Percentiles rank a stretch among this genome's conserved stretches.
Evolutionary conservation across 92 coral and sea anemone species (phyloP).

Genomic region (Zoanthus gigantus): DNA sequence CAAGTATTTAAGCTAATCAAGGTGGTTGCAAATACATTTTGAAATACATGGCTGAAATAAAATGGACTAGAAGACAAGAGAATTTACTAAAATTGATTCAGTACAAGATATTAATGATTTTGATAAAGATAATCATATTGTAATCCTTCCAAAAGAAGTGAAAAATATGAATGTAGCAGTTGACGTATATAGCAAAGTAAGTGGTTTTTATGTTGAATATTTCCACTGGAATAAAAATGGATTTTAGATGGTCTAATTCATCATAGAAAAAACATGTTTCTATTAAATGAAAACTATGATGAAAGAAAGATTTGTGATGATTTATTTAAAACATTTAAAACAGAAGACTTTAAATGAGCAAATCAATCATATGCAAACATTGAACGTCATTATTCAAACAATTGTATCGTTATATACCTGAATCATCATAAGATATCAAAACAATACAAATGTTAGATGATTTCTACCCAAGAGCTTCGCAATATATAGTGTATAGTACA

Average conservation of each 20-base stretch:
- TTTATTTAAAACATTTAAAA: slow-evolving; percentile 40
- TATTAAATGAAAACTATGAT: slow-evolving; percentile 53
- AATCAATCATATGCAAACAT: slow-evolving; percentile 41
- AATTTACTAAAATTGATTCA: too few species aligned
- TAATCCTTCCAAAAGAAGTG: slow-evolving; percentile 21
- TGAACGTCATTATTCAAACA: slow-evolving; percentile 30
- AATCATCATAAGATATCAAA: slow-evolving; percentile 34
- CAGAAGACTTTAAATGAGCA: slow-evolving; percentile 46
- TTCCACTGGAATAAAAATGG: slow-evolving; percentile 47
- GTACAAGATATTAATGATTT: too few species aligned
- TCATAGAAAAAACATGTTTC: slow-evolving; percentile 49
- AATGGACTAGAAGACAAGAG: too few species aligned
- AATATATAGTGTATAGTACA: background rate
- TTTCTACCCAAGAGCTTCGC: slow-evolving; percentile 55
- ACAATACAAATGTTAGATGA: slow-evolving; percentile 60
- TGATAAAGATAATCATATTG: slow-evolving; percentile 14
- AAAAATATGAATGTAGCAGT: slow-evolving; percentile 19
- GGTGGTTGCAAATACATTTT: too few species aligned
- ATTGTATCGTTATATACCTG: slow-evolving; percentile 30
- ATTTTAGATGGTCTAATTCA: slow-evolving; percentile 50
- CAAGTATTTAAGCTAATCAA: too few species aligned
- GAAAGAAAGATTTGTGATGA: slow-evolving; percentile 50
- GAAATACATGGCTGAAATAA: too few species aligned
- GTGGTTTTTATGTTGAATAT: slow-evolving; percentile 22
- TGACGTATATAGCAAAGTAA: background rate